These are phyloP conservation scores for Ditula angustiorana DNA, from an alignment of 2,888 invertebrate species.

Conservation along the genomic window DNA sequence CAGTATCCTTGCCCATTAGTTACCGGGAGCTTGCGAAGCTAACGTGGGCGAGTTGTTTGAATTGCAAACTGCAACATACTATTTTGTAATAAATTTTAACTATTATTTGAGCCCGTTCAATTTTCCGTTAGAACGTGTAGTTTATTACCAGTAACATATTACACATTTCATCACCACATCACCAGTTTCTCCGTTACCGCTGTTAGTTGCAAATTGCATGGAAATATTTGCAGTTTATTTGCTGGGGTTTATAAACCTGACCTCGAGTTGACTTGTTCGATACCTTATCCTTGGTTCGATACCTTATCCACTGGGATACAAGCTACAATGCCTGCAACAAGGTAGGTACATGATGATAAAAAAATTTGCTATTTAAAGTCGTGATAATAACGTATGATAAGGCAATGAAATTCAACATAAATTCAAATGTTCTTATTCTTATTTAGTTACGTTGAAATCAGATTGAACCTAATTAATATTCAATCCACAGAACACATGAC, in stretches of 20 bases:
- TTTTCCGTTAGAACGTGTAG: not conserved
- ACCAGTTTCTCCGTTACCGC: not conserved
- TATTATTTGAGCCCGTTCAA: not conserved
- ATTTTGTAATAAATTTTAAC: not conserved
- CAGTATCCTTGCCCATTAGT: slow-evolving; percentile 61
- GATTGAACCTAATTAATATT: too few relatives aligned
- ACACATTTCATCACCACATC: not conserved
- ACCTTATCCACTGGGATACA: slow-evolving; percentile 7
- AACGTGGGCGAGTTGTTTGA: not conserved
- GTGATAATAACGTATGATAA: not conserved
- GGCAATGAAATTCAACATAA: not conserved
- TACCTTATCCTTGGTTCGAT: slow-evolving; percentile 3
- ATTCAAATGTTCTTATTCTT: not conserved
- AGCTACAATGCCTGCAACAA: not conserved
- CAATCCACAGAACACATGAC: too few relatives aligned
- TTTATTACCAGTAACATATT: not conserved
- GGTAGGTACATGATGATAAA: not conserved
- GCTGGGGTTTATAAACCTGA: not conserved
- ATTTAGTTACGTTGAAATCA: too few relatives aligned
- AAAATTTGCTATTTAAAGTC: not conserved
- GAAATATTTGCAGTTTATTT: not conserved
- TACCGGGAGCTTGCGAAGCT: slow-evolving; percentile 52
- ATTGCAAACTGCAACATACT: slow-evolving; percentile 26
- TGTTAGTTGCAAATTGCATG: not conserved
- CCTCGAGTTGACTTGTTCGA: slow-evolving; percentile 7